Percentiles rank a stretch among this genome's conserved stretches.
These are phyloP conservation scores for Hypomecis punctinalis DNA, from an alignment of 2,888 invertebrate species.

Conservation along the genomic window DNA sequence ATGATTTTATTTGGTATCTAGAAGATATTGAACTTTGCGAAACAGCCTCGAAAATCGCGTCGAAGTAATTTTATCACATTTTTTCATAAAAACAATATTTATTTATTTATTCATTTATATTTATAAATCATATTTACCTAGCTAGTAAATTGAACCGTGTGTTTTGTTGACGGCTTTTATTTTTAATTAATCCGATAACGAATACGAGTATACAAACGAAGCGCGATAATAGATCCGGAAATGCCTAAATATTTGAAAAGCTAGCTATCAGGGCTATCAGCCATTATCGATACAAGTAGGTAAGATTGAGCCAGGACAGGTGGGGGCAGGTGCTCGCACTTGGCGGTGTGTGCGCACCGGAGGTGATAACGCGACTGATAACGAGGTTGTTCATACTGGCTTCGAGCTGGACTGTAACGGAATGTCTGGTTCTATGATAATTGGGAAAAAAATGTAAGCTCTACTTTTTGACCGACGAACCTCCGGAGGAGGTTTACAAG, in stretches of 20 bases:
- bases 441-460: no score
- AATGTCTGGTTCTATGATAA: background rate
- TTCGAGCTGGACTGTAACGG: conserved; percentile 16
- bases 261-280: conserved; percentile 8
- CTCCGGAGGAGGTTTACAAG: no score
- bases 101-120: no score
- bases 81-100: no score
- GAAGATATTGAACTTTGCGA: no score
- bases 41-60: no score
- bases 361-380: conserved; percentile 65
- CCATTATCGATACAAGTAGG: conserved; percentile 42
- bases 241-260: conserved; percentile 23
- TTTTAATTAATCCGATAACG: conserved; percentile 4
- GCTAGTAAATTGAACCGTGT: no score
- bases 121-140: no score
- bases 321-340: conserved; percentile 81
- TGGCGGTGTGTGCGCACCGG: conserved; percentile 72
- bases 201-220: background rate
- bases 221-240: conserved; percentile 31
- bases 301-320: conserved; percentile 60
- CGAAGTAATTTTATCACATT: no score
- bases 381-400: conserved; percentile 41
- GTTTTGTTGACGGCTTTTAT: background rate
- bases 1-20: no score
- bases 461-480: no score